Conservation (phyloP, 2,113 vertebrate genomes). For the Andinoacara biseriatus region DNA sequence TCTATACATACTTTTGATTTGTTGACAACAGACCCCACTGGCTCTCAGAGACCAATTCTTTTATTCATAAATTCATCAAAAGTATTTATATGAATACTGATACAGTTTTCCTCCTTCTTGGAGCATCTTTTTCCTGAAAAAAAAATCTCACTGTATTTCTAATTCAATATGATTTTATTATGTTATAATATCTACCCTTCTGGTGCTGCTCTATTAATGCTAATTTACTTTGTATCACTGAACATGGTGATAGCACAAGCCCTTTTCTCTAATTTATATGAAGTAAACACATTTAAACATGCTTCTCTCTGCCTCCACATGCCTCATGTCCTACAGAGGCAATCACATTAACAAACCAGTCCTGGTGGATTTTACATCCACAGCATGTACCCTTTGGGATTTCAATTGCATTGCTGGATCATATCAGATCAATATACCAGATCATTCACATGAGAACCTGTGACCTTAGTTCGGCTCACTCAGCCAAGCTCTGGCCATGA, state of each 20-base stretch:
- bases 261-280: neutral
- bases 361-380: constrained; percentile 42
- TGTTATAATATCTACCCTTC: neutral
- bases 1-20: neutral
- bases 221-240: neutral
- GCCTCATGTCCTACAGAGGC: constrained; percentile 11
- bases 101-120: neutral
- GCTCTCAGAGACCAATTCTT: neutral
- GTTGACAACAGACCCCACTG: neutral
- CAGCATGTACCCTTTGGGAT: constrained; percentile 40
- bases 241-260: neutral
- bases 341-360: constrained; percentile 51
- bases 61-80: neutral
- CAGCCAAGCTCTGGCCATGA: neutral
- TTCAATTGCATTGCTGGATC: constrained; percentile 40
- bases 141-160: neutral
- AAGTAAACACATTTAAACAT: constrained; percentile 10
- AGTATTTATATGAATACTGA: neutral
- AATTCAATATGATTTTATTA: neutral
- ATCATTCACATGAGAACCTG: constrained; percentile 21
- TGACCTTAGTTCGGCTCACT: constrained; percentile 51
- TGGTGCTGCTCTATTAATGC: neutral
- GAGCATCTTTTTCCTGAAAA: neutral
- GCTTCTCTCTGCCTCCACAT: constrained; percentile 21
- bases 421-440: constrained; percentile 55